Evolutionary conservation across 2,797 vertebrate genomes (phyloP).

Genomic region (Lacerta agilis): DNA sequence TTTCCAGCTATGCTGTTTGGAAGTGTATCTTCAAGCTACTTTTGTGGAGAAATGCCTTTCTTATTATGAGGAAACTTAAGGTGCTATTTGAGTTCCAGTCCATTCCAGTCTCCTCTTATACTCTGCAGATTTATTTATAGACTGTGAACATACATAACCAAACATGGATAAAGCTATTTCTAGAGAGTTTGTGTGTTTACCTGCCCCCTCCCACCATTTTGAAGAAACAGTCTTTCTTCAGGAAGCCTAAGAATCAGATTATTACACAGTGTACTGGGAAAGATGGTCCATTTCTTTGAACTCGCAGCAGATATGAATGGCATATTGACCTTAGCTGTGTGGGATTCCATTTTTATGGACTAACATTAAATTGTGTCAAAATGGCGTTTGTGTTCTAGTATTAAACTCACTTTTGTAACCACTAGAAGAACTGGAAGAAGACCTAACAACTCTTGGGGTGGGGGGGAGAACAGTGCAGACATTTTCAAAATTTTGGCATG

Average conservation of each 20-base stretch:
- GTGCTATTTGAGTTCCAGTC: not conserved
- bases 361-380: not conserved
- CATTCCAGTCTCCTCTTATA: constrained; percentile 28
- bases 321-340: not conserved
- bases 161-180: constrained; percentile 39
- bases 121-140: constrained; percentile 27
- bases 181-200: constrained; percentile 21
- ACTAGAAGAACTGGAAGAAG: not conserved
- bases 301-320: not conserved
- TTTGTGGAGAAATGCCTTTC: constrained; percentile 32
- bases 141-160: constrained; percentile 20
- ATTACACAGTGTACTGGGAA: constrained; percentile 9
- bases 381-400: not conserved
- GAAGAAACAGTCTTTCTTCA: constrained; percentile 30
- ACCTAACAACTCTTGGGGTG: not conserved
- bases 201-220: constrained; percentile 4
- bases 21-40: constrained; percentile 24
- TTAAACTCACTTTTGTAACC: not conserved
- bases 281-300: constrained; percentile 17
- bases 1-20: constrained; percentile 19
- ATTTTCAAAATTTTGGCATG: not conserved
- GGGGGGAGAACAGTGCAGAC: not conserved
- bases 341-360: not conserved
- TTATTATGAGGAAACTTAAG: constrained; percentile 4
- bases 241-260: constrained; percentile 5